These are phyloP conservation scores for Aricia artaxerxes DNA, from an alignment of 2,888 invertebrate genomes.

Conservation along the genomic window DNA sequence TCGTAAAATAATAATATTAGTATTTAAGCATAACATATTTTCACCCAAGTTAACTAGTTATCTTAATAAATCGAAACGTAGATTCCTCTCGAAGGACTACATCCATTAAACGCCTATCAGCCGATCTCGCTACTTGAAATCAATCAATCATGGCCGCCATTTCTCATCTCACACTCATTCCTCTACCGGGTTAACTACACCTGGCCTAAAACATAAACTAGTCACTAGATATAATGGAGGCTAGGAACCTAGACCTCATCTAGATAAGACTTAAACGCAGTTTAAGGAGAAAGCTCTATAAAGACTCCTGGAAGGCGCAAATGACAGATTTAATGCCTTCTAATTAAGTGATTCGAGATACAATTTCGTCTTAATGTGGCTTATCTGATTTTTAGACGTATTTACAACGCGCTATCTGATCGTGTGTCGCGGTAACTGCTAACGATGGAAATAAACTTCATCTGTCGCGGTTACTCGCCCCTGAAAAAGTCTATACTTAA, in stretches of 20 bases:
- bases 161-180: conserved; percentile 38
- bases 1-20: background rate
- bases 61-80: background rate
- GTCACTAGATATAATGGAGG: conserved; percentile 67
- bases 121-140: conserved; percentile 29
- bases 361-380: conserved; percentile 51
- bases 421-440: conserved; percentile 38
- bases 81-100: background rate
- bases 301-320: conserved; percentile 59
- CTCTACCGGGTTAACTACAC: conserved; percentile 32
- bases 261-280: conserved; percentile 67
- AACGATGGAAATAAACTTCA: conserved; percentile 29
- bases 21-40: background rate
- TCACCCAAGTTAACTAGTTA: background rate
- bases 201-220: conserved; percentile 57
- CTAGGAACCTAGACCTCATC: conserved; percentile 43
- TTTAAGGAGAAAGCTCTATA: conserved; percentile 63
- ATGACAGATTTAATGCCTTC: conserved; percentile 73
- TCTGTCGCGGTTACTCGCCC: background rate
- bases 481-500: background rate
- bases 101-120: conserved; percentile 19
- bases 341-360: conserved; percentile 73
- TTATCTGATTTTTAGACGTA: conserved; percentile 67
- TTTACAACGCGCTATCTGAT: conserved; percentile 53
- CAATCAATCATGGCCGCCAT: conserved; percentile 39